A percentile compares a stretch with the other conserved stretches of the same genome.
These are phyloP conservation scores for Melanchra persicariae DNA, from an alignment of 2,888 invertebrate genomes.

Conservation along the genomic window DNA sequence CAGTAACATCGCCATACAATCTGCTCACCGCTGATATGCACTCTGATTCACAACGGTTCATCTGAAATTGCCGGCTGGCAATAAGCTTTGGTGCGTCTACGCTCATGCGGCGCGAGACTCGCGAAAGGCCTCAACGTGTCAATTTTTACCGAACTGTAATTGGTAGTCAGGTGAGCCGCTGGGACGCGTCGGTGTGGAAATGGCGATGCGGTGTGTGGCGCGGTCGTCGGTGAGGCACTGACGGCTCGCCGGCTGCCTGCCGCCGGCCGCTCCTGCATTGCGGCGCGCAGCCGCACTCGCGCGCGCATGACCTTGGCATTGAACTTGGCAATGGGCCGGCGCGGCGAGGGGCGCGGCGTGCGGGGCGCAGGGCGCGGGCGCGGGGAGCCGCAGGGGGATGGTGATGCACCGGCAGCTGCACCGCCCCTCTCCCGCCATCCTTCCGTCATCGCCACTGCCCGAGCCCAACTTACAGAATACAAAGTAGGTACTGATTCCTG, in stretches of 20 bases:
- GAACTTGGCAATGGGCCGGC: slow-evolving; percentile 93
- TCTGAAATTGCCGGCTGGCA: slow-evolving; percentile 67
- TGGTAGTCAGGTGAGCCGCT: slow-evolving; percentile 76
- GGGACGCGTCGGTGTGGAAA: slow-evolving; percentile 70
- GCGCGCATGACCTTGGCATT: slow-evolving; percentile 95
- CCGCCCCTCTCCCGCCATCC: slow-evolving; percentile 83
- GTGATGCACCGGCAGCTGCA: slow-evolving; percentile 88
- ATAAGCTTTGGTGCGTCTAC: slow-evolving; percentile 28
- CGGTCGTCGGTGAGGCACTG: slow-evolving; percentile 87
- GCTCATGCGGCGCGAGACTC: slow-evolving; percentile 43
- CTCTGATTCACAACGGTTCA: slow-evolving; percentile 68
- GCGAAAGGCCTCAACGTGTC: slow-evolving; percentile 52
- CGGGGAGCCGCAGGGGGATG: slow-evolving; percentile 73
- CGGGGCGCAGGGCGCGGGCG: slow-evolving; percentile 46
- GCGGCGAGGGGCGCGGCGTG: slow-evolving; percentile 73
- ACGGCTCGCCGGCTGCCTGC: slow-evolving; percentile 81
- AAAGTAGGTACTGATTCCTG: slow-evolving; percentile 61
- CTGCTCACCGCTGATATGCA: slow-evolving; percentile 67
- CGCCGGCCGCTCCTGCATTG: slow-evolving; percentile 92
- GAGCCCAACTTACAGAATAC: slow-evolving; percentile 69
- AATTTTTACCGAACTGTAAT: slow-evolving; percentile 69
- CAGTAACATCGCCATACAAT: slow-evolving; percentile 63
- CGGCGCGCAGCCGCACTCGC: slow-evolving; percentile 92
- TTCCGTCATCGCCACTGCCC: slow-evolving; percentile 77
- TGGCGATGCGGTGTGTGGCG: slow-evolving; percentile 82